Percentiles rank a stretch among this genome's conserved stretches.
These are phyloP conservation scores for Lasioglossum villosulum DNA, from an alignment of 2,888 invertebrate species.

Conservation along the genomic window DNA sequence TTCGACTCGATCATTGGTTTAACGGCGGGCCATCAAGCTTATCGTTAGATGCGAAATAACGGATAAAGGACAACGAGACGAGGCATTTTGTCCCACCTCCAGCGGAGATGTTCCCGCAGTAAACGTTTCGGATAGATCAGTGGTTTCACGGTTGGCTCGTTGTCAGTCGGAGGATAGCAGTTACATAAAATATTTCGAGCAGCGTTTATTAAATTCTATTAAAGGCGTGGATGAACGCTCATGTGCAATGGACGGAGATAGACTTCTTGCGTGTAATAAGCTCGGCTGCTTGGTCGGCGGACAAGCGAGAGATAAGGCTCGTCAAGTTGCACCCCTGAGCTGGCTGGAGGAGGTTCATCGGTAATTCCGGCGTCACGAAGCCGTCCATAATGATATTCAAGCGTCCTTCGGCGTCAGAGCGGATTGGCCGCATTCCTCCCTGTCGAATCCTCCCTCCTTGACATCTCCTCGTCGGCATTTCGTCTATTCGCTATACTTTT, in stretches of 20 bases:
- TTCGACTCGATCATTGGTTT: not conserved
- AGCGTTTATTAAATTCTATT: not conserved
- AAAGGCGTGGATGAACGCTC: not conserved
- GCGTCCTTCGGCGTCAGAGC: not conserved
- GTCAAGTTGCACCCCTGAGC: slow-evolving; percentile 6
- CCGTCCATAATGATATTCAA: slow-evolving; percentile 22
- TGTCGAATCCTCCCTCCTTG: not conserved
- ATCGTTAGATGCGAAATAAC: not conserved
- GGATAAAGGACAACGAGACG: not conserved
- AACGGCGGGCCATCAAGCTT: not conserved
- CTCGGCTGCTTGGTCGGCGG: not conserved
- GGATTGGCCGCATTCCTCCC: slow-evolving; percentile 5
- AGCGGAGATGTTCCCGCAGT: not conserved
- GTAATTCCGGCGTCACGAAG: slow-evolving; percentile 14
- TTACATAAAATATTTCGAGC: not conserved
- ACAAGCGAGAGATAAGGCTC: slow-evolving; percentile 31
- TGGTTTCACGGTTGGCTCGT: not conserved
- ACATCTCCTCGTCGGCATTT: slow-evolving; percentile 27
- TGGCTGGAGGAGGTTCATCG: not conserved
- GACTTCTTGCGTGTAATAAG: slow-evolving; percentile 31
- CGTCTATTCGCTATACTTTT: slow-evolving; percentile 59
- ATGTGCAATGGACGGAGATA: not conserved
- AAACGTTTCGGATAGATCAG: not conserved
- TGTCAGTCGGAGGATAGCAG: not conserved
- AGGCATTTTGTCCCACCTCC: not conserved